Percentiles rank a stretch among this genome's conserved stretches.
These are phyloP conservation scores for Disparrhopalites patrizii DNA, from an alignment of 2,888 invertebrate genomes.

Conservation along the genomic window DNA sequence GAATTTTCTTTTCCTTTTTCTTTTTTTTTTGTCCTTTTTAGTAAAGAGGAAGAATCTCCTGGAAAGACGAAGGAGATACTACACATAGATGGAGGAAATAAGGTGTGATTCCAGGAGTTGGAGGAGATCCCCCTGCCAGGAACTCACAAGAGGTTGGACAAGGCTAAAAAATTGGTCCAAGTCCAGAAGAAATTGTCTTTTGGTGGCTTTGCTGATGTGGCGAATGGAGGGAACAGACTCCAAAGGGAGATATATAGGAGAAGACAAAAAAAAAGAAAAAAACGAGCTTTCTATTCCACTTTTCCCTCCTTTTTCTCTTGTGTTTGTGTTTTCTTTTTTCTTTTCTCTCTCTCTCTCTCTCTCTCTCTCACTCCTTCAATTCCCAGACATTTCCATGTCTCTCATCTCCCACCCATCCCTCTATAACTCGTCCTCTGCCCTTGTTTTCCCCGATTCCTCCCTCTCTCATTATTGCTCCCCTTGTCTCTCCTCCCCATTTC, in stretches of 20 bases:
- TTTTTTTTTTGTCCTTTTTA: too few relatives aligned
- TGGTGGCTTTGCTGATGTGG: slow-evolving; percentile 44
- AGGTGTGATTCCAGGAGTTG: neutral
- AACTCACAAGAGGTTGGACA: slow-evolving; percentile 21
- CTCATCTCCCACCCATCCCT: neutral
- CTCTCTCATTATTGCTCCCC: too few relatives aligned
- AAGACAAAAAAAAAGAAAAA: neutral
- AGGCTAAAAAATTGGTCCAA: slow-evolving; percentile 46
- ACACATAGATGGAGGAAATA: neutral
- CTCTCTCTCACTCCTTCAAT: neutral
- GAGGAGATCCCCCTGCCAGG: neutral
- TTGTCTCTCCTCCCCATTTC: too few relatives aligned
- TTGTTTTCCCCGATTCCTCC: too few relatives aligned
- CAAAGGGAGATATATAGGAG: neutral
- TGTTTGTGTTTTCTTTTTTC: too few relatives aligned
- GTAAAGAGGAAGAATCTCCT: too few relatives aligned
- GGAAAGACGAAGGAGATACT: neutral
- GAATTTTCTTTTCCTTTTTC: too few relatives aligned
- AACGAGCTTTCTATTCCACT: too few relatives aligned
- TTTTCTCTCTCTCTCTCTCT: neutral
- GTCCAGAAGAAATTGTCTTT: slow-evolving; percentile 40
- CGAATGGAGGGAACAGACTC: slow-evolving; percentile 31
- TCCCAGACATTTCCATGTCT: neutral
- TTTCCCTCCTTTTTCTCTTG: slow-evolving; percentile 12
- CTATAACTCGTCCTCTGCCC: too few relatives aligned